phyloP scores from a whole-genome alignment of 2,888 invertebrate genomes.

The Volucella zonaria region DNA sequence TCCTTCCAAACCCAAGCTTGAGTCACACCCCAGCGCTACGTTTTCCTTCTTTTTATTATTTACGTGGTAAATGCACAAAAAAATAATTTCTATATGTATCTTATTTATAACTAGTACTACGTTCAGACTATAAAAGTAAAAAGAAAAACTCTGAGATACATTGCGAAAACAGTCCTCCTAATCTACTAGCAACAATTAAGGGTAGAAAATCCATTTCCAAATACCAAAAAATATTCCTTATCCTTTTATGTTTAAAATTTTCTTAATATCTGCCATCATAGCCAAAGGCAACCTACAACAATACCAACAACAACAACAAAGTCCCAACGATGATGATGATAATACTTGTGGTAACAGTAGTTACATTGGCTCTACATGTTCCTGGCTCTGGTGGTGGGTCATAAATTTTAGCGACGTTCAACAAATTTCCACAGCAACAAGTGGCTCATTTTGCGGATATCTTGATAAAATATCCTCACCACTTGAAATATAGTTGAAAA shows the following conservation, averaged over 20 bases:
- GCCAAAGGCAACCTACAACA: constrained; percentile 39
- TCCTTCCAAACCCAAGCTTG: too few relatives aligned
- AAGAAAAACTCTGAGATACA: too few relatives aligned
- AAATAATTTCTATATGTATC: too few relatives aligned
- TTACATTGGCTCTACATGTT: constrained; percentile 54
- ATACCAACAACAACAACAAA: constrained; percentile 14
- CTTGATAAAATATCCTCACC: constrained; percentile 70
- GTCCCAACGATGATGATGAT: constrained; percentile 53
- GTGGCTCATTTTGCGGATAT: constrained; percentile 77
- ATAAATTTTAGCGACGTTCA: constrained; percentile 82
- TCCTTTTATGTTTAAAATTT: constrained; percentile 33
- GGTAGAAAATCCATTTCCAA: constrained; percentile 6
- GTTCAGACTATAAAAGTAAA: too few relatives aligned
- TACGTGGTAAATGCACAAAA: too few relatives aligned
- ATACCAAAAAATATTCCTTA: constrained; percentile 10
- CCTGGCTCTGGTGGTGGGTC: constrained; percentile 75
- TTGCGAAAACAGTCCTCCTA: too few relatives aligned
- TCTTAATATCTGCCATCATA: constrained; percentile 27
- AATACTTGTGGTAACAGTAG: constrained; percentile 76
- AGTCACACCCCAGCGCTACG: too few relatives aligned
- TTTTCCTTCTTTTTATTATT: too few relatives aligned
- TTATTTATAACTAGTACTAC: too few relatives aligned
- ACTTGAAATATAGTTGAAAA: constrained; percentile 34
- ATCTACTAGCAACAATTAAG: constrained; percentile 13
- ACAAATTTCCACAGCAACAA: constrained; percentile 81